Percentiles rank a stretch among this genome's conserved stretches.
These are phyloP conservation scores for Callaeas wilsoni DNA, from an alignment of 2,113 vertebrate species.

Conservation along the genomic window DNA sequence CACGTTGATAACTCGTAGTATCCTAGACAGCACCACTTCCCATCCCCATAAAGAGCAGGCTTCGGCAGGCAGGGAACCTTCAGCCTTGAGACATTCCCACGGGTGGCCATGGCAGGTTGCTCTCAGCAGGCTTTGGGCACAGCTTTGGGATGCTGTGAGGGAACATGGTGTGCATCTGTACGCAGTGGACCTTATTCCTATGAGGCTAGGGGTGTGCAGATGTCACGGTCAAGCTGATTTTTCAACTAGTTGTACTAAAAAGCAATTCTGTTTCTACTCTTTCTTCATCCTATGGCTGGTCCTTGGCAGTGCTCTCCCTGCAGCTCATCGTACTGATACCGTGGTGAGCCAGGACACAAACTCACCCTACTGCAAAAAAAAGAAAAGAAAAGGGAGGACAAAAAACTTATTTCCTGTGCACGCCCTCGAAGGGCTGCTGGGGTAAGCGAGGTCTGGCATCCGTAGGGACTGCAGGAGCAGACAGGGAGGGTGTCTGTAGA, in stretches of 20 bases:
- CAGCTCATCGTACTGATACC: not conserved
- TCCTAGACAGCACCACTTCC: not conserved
- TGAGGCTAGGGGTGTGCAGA: not conserved
- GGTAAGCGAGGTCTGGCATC: not conserved
- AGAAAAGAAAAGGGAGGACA: not conserved
- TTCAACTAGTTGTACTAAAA: not conserved
- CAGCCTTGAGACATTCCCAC: not conserved
- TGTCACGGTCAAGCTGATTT: not conserved
- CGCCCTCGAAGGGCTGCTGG: rapidly evolving
- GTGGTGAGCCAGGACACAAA: not conserved
- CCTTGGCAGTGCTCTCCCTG: not conserved
- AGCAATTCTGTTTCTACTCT: not conserved
- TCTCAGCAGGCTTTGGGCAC: not conserved
- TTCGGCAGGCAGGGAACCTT: rapidly evolving
- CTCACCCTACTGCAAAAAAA: not conserved
- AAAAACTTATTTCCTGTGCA: not conserved
- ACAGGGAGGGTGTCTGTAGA: not conserved
- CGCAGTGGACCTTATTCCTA: rapidly evolving
- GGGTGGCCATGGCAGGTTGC: rapidly evolving
- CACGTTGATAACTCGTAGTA: rapidly evolving
- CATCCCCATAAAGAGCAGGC: not conserved
- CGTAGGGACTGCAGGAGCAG: not conserved
- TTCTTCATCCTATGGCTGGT: not conserved
- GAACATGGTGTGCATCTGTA: not conserved
- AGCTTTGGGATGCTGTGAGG: not conserved